These are phyloP conservation scores for Drymonia ruficornis DNA, from an alignment of 2,888 invertebrate species.

Conservation along the genomic window DNA sequence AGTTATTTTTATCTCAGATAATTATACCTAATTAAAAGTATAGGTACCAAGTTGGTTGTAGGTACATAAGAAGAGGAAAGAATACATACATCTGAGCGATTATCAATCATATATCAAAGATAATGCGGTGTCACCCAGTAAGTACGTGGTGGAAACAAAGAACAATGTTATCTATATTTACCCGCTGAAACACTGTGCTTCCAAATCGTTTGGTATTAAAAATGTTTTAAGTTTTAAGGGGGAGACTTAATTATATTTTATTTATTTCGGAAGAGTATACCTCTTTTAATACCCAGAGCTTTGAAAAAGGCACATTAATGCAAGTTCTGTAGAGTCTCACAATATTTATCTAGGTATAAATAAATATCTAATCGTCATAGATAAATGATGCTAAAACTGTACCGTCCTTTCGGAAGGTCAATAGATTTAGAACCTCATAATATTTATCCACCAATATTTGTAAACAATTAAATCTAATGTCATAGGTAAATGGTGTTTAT, in stretches of 20 bases:
- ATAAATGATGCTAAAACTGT: no score
- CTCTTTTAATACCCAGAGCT: no score
- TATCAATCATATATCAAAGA: conserved; percentile 68
- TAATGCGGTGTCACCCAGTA: conserved; percentile 53
- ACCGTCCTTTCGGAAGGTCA: no score
- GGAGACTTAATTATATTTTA: conserved; percentile 5
- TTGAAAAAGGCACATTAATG: no score
- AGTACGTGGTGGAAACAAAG: conserved; percentile 56
- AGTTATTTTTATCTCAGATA: conserved; percentile 6
- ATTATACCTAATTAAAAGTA: conserved; percentile 4
- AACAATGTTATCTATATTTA: conserved; percentile 75
- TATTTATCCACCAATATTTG: no score
- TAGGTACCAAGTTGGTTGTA: neutral
- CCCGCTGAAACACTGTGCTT: conserved; percentile 56
- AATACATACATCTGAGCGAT: conserved; percentile 31
- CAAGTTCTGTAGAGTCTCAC: no score
- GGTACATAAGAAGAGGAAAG: conserved; percentile 17
- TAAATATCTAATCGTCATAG: no score
- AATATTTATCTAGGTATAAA: no score
- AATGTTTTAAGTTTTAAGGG: conserved; percentile 39
- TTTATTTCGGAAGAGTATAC: no score
- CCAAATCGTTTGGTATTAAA: conserved; percentile 43
- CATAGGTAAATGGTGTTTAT: no score
- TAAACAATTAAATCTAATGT: no score
- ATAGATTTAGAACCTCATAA: no score